Evolutionary conservation across 2,797 vertebrate genomes (phyloP), one percentile per base, ranked within the genome.

Genomic region (Sternarchorhynchus goeldii): DNA sequence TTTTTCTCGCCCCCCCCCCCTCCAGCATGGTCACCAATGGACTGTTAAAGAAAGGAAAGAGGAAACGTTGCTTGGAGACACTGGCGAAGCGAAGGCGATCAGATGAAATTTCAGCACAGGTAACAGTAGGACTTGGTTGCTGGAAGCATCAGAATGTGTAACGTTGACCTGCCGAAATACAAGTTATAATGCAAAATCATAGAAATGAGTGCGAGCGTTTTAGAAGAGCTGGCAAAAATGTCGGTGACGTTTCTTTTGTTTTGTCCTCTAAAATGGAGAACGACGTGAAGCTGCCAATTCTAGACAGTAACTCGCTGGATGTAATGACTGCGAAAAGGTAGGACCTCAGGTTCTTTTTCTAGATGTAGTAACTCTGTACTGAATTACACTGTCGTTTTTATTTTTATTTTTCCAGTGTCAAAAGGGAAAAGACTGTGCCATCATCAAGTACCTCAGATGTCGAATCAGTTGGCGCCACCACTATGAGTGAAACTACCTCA

Each of bases 401-500:
- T 29, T n/a, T n/a, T 5, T 62, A 2, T 2, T 18, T 70, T 2
- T 45, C 1, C 4, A 0, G 82, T 82, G 92, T 91, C 90, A 97
- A 93, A 90, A 92, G 89, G 83, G 96, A 97, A 83, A 91, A 92
- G 88, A 92, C 92, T 87, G 91, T 93, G 86, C 93, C 95, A 85
- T 95, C 95, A 76, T 95, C 94, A 60, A 94, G 91, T 94, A 95
- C 95, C 90, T 97, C 96, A 91, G 97, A 97, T 88, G 92, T 95
- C 87, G 96, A 98, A 88, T 96, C 96, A 81, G 93, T 95, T 86
- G 95, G 94, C 91, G 93, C 95, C 89, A 92, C 95, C 90, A 96
- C 95, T 94, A 94, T 93, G 90, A 95, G 95, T 92, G 96, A 99
- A 97, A 96, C 97, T 99, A 99, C 97, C 97, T 99, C 97, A 96